phyloP scores from a whole-genome alignment of 37 sponge, comb jelly and placozoan genomes.

The Tethya wilhelma region DNA sequence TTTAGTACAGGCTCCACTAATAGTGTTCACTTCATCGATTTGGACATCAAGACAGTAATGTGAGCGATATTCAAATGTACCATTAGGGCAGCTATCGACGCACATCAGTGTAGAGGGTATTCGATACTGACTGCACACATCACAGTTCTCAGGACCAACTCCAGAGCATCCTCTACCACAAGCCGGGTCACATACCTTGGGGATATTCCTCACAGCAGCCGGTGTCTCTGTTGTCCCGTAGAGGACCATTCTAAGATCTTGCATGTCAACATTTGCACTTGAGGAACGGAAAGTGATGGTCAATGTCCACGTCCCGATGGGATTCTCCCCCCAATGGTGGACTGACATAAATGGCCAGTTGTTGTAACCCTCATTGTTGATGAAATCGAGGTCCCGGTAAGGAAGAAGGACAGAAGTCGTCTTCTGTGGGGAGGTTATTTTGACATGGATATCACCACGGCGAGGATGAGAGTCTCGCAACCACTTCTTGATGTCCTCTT shows the following conservation, averaged over 20 bases:
- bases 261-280: constrained; percentile 14
- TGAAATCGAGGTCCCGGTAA: constrained; percentile 56
- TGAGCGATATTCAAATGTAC: too few relatives aligned
- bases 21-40: too few relatives aligned
- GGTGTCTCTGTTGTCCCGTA: constrained; percentile 59
- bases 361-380: constrained; percentile 49
- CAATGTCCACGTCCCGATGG: constrained; percentile 76
- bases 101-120: constrained; percentile 29
- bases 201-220: constrained; percentile 45
- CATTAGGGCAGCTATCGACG: constrained; percentile 44
- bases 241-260: constrained; percentile 17
- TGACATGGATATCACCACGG: constrained; percentile 73
- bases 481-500: too few relatives aligned
- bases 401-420: constrained; percentile 67
- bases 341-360: constrained; percentile 91
- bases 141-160: constrained; percentile 24
- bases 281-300: constrained; percentile 35
- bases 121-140: constrained; percentile 32
- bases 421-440: constrained; percentile 78
- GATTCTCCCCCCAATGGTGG: constrained; percentile 85
- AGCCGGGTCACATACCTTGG: constrained; percentile 30
- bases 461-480: too few relatives aligned
- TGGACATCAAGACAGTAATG: too few relatives aligned
- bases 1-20: too few relatives aligned
- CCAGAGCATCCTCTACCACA: constrained; percentile 67